Evolutionary conservation across 2,888 invertebrate species (phyloP).

Genomic region (Eupithecia insigniata): DNA sequence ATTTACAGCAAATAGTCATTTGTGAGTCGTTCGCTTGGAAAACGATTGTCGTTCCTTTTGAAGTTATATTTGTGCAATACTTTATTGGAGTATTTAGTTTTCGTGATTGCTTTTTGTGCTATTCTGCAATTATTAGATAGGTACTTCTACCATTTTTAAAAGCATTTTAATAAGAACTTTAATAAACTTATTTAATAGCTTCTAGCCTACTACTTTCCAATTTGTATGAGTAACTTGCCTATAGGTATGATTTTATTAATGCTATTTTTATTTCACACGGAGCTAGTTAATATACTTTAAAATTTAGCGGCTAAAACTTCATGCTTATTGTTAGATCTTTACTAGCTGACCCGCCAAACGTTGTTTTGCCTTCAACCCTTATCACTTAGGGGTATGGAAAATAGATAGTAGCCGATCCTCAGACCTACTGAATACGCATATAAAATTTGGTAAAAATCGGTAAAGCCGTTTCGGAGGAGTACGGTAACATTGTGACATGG

Average conservation of each 20-base stretch:
- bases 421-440: too few species aligned
- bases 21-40: conserved; percentile 57
- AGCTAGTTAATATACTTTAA: neutral
- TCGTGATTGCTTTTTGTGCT: neutral
- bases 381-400: too few species aligned
- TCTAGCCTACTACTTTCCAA: neutral
- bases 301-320: too few species aligned
- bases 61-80: conserved; percentile 28
- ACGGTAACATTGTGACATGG: too few species aligned
- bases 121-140: neutral
- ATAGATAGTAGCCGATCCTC: too few species aligned
- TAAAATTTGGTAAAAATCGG: too few species aligned
- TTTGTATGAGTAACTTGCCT: neutral
- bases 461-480: too few species aligned
- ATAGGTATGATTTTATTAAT: neutral
- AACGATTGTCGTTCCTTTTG: conserved; percentile 55
- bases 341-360: too few species aligned
- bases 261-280: neutral
- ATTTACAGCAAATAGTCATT: conserved; percentile 59
- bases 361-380: too few species aligned
- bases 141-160: neutral
- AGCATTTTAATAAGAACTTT: neutral
- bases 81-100: conserved; percentile 16
- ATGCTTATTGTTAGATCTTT: too few species aligned
- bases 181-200: too few species aligned